Evolutionary conservation across 92 coral and sea anemone genomes (phyloP).

Genomic region (Epizoanthus illoricatus): DNA sequence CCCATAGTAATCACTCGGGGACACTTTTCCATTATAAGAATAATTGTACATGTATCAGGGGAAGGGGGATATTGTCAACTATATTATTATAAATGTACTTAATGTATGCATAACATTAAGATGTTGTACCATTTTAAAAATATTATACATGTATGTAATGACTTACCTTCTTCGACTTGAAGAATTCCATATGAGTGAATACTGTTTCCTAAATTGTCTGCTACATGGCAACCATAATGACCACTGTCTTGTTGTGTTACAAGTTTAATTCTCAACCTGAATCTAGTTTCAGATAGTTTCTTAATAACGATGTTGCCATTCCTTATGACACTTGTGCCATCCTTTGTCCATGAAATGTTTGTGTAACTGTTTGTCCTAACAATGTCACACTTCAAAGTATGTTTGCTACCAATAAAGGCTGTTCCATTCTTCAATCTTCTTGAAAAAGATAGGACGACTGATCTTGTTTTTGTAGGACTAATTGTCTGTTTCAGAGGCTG

Average conservation of each 20-base stretch:
- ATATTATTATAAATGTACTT: background rate
- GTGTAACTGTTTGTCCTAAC: background rate
- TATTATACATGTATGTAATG: background rate
- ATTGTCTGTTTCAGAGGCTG: background rate
- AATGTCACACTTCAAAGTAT: constrained; percentile 15
- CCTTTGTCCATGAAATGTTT: constrained; percentile 3
- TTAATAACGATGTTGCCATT: background rate
- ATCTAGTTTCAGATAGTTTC: background rate
- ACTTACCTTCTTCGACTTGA: constrained; percentile 12
- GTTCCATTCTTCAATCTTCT: constrained; percentile 1
- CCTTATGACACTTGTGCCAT: background rate
- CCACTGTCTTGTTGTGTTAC: background rate
- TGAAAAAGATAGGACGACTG: background rate
- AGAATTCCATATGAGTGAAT: constrained; percentile 13
- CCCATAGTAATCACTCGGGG: background rate
- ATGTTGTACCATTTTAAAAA: background rate
- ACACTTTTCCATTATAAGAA: no score
- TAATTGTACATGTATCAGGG: no score
- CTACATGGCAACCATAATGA: constrained; percentile 25
- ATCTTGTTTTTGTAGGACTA: background rate
- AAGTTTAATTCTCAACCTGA: constrained; percentile 9
- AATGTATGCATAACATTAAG: background rate
- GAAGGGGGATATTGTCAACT: background rate
- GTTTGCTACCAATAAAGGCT: constrained; percentile 10
- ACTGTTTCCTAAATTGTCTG: background rate